Conservation (phyloP, 2,888 invertebrate species). For the Polyommatus icarus region DNA sequence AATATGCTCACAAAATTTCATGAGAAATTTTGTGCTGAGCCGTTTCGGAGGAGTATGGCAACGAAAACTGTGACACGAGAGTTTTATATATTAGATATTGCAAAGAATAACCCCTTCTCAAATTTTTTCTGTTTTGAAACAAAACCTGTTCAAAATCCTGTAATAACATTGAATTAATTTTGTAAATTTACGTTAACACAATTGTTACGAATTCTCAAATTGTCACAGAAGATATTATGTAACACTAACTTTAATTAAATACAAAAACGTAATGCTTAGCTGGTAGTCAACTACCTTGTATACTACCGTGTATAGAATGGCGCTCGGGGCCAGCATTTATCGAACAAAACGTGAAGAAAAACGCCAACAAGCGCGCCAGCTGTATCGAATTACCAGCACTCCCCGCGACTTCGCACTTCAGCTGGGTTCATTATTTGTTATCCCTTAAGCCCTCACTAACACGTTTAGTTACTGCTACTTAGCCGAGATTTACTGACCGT, state of each 20-base stretch:
- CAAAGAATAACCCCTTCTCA: no score
- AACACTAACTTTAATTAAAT: background rate
- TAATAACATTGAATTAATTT: no score
- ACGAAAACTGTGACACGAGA: no score
- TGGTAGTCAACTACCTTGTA: background rate
- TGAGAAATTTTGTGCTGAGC: no score
- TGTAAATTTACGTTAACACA: no score
- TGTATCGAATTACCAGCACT: constrained; percentile 66
- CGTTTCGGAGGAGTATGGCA: no score
- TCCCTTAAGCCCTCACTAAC: constrained; percentile 2
- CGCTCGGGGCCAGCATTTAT: constrained; percentile 21
- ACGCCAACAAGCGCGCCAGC: constrained; percentile 28
- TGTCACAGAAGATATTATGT: no score
- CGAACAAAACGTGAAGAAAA: constrained; percentile 29
- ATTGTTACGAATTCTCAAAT: no score
- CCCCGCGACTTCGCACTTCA: constrained; percentile 63
- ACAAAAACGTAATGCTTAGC: background rate
- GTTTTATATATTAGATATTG: no score
- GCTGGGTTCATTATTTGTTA: constrained; percentile 42
- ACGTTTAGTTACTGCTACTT: background rate
- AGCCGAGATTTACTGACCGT: background rate
- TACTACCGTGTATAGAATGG: constrained; percentile 2
- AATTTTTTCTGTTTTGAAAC: no score
- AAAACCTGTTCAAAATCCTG: no score
- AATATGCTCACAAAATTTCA: no score